Conservation (phyloP, 1,140 invertebrate genomes). For the Bombus confusus region DNA sequence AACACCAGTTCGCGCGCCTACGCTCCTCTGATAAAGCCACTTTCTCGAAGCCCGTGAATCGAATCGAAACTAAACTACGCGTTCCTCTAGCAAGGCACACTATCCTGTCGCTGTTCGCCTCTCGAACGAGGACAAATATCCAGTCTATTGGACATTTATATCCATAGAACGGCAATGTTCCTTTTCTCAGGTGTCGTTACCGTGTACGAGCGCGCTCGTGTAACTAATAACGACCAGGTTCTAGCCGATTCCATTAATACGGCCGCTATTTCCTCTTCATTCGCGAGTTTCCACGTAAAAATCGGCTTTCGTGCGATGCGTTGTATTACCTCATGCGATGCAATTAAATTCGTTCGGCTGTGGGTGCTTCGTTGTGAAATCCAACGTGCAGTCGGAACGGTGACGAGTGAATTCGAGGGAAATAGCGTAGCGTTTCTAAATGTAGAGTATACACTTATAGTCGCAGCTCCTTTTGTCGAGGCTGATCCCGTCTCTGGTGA, state of each 20-base stretch:
- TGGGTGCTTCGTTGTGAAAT: neutral
- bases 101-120: neutral
- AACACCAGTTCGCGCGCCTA: neutral
- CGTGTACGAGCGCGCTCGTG: neutral
- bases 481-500: neutral
- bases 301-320: neutral
- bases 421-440: neutral
- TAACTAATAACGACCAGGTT: slow-evolving; percentile 14
- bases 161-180: neutral
- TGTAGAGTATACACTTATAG: neutral
- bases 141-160: neutral
- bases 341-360: slow-evolving; percentile 4
- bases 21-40: slow-evolving; percentile 22
- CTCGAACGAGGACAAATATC: neutral
- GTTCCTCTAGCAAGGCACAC: neutral
- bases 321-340: neutral
- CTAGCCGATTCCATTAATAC: neutral
- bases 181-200: neutral
- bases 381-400: neutral
- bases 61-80: slow-evolving; percentile 10
- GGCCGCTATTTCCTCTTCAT: neutral
- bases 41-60: slow-evolving; percentile 19
- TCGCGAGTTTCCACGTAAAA: neutral
- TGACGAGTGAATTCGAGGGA: neutral
- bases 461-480: neutral